Evolutionary conservation across 2,888 invertebrate species (phyloP), one percentile per base, ranked within the genome.

Genomic region (Syrphus vitripennis): DNA sequence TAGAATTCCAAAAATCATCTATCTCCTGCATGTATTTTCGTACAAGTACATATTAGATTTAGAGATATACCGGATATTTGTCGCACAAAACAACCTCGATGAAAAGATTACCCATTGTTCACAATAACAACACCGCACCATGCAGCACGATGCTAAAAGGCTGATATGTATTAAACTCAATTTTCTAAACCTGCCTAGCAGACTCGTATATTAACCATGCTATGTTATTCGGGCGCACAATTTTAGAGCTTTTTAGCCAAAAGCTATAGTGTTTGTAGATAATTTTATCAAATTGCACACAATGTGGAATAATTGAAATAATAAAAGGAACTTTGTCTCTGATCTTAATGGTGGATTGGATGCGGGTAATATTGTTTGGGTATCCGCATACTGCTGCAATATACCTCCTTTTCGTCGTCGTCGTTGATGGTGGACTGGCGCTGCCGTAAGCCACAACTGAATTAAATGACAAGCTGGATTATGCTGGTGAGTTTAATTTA

Each of bases 221-320:
- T 34, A n/a, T n/a, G 67, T 45, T 65, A 19, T 67, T 67, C n/a
- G n/a, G 34, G 19, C 6, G 37, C 10, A 34, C 16, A 77, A 61
- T 61, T 26, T 61, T 40, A 21, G 69, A n/a, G n/a, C n/a, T 59
- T 59, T 48, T 34, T 50, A 10, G 31, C 70, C 70, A 61, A 24
- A 40, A 61, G 59, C 29, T 29, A 1, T 19, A 34, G 21, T 34
- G 14, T 34, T 26, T 19, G 34, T 14, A 55, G 70, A 63, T 78
- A 78, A 70, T 71, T 67, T 78, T 29, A 71, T 70, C 53, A 78
- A 63, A 70, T 78, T 71, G 42, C 67, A 34, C 61, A 63, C 40
- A 77, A 70, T 70, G 70, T 63, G 53, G 42, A 53, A 63, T 71
- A 78, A 78, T 63, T 63, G 70, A 70, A 61, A 70, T 50, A 53